Conservation (phyloP, 1,140 invertebrate species). For the Drosophila ohnishii region DNA sequence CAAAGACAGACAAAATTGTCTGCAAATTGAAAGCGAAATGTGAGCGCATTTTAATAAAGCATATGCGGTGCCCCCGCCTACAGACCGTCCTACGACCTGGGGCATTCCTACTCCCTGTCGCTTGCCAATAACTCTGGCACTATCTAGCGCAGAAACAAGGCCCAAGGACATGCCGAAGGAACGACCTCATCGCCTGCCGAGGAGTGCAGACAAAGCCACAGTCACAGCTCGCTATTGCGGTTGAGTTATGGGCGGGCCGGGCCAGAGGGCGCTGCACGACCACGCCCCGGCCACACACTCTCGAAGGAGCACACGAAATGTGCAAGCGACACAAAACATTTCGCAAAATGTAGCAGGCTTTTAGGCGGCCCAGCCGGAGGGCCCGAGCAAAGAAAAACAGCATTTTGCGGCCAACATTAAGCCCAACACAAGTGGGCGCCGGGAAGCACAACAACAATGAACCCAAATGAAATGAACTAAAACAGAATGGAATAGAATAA, state of each 20-base stretch:
- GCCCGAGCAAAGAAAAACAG: constrained; percentile 54
- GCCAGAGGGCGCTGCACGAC: constrained; percentile 13
- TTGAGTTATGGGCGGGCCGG: constrained; percentile 60
- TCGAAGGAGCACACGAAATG: constrained; percentile 52
- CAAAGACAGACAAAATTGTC: constrained; percentile 51
- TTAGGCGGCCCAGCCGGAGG: constrained; percentile 54
- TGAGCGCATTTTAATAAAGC: constrained; percentile 76
- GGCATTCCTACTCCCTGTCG: constrained; percentile 37
- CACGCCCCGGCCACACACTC: constrained; percentile 57
- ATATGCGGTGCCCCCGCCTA: constrained; percentile 59
- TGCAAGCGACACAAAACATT: constrained; percentile 74
- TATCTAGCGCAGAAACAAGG: constrained; percentile 50
- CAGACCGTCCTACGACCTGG: constrained; percentile 1
- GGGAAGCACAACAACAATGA: constrained; percentile 53
- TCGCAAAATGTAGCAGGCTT: constrained; percentile 61
- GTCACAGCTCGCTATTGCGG: constrained; percentile 59
- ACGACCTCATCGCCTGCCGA: constrained; percentile 44
- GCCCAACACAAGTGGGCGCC: constrained; percentile 18
- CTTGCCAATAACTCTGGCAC: constrained; percentile 75
- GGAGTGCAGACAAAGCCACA: constrained; percentile 76
- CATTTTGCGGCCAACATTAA: constrained; percentile 68
- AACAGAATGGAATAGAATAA: constrained; percentile 61
- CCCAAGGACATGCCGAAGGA: constrained; percentile 6
- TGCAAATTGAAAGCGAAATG: constrained; percentile 79
- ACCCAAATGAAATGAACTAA: constrained; percentile 43